These are phyloP conservation scores for Crypturellus tataupa DNA, from an alignment of 2,797 vertebrate genomes.

Conservation along the genomic window DNA sequence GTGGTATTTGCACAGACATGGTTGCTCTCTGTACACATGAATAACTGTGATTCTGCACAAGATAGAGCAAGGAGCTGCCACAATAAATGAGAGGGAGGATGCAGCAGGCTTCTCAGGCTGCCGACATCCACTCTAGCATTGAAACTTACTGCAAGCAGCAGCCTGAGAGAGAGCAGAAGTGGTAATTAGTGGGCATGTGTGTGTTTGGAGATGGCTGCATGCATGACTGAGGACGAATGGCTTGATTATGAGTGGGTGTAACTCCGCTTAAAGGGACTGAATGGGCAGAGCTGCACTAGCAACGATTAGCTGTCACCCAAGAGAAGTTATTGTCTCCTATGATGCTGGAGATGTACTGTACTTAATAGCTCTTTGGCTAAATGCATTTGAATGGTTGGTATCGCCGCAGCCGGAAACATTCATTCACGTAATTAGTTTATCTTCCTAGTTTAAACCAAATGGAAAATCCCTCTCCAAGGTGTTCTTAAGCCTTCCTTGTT, in stretches of 20 bases:
- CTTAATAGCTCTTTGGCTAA: conserved; percentile 55
- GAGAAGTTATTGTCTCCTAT: conserved; percentile 34
- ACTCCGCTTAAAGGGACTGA: not conserved
- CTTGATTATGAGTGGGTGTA: conserved; percentile 27
- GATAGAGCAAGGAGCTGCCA: not conserved
- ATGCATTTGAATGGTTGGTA: not conserved
- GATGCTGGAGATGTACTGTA: conserved; percentile 39
- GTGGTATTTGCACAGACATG: not conserved
- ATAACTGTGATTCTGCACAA: not conserved
- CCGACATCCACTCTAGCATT: not conserved
- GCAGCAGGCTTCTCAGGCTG: not conserved
- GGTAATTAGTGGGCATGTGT: conserved; percentile 17
- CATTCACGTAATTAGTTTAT: conserved; percentile 47
- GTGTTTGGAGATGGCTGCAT: conserved; percentile 11
- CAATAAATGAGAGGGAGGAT: not conserved
- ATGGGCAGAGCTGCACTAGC: conserved; percentile 28
- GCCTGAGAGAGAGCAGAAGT: not conserved
- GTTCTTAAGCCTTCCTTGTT: not conserved
- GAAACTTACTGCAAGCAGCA: not conserved
- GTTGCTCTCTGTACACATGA: not conserved
- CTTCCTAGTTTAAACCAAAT: conserved; percentile 39
- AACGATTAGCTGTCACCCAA: conserved; percentile 46
- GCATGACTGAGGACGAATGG: conserved; percentile 37
- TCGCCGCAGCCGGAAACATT: not conserved
- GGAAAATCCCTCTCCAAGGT: conserved; percentile 43